Percentiles rank a stretch among this genome's conserved stretches.
These are phyloP conservation scores for Physella acuta DNA, from an alignment of 1,140 invertebrate species.

Conservation along the genomic window DNA sequence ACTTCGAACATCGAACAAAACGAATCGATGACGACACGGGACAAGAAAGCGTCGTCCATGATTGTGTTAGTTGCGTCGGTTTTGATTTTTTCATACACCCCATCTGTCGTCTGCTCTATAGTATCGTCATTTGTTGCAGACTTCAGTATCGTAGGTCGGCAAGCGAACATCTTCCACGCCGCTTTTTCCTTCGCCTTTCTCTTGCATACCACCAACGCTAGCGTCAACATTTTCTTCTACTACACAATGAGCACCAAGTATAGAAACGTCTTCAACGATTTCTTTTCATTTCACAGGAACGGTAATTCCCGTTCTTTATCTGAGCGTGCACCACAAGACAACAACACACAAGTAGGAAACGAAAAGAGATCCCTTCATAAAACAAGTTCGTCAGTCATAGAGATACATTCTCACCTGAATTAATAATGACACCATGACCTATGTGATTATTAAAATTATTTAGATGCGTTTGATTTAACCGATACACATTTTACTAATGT, in stretches of 20 bases:
- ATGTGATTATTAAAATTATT: too few species aligned
- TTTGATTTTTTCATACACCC: background rate
- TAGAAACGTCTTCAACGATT: background rate
- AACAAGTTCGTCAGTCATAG: too few species aligned
- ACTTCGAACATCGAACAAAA: background rate
- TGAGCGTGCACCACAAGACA: too few species aligned
- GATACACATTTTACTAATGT: too few species aligned
- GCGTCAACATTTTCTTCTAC: constrained; percentile 6
- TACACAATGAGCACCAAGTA: constrained; percentile 13
- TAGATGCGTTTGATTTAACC: too few species aligned
- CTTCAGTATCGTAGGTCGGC: background rate
- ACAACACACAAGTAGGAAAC: too few species aligned
- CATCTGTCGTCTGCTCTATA: background rate
- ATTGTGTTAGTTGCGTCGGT: background rate
- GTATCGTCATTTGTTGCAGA: background rate
- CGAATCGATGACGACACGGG: background rate
- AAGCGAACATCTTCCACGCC: background rate
- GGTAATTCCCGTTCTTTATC: too few species aligned
- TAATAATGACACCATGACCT: too few species aligned
- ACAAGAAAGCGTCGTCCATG: constrained; percentile 7
- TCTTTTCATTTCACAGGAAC: too few species aligned
- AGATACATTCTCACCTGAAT: too few species aligned
- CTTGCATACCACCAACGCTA: background rate
- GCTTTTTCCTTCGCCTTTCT: background rate
- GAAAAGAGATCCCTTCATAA: too few species aligned